Evolutionary conservation across 2,888 invertebrate genomes (phyloP).

Genomic region (Pollenia griseotomentosa): DNA sequence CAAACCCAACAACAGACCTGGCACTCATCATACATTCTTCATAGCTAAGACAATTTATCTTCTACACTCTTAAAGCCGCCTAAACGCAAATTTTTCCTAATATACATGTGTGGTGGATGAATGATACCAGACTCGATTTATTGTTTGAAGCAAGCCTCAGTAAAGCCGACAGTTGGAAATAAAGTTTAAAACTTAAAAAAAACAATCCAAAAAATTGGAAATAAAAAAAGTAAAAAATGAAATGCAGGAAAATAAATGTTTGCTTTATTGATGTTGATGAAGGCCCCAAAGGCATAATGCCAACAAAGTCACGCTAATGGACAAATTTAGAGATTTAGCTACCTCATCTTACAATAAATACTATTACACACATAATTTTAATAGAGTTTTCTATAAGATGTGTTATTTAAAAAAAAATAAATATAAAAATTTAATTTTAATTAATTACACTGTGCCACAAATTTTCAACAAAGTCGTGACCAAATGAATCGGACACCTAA

Average conservation of each 20-base stretch:
- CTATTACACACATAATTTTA: neutral
- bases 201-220: conserved; percentile 25
- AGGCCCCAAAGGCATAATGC: conserved; percentile 68
- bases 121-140: conserved; percentile 44
- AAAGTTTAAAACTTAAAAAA: conserved; percentile 48
- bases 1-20: conserved; percentile 7
- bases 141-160: conserved; percentile 31
- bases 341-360: conserved; percentile 52
- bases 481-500: too few relatives aligned
- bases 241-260: conserved; percentile 44
- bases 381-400: neutral
- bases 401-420: conserved; percentile 14
- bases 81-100: conserved; percentile 40
- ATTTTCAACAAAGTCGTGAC: too few relatives aligned
- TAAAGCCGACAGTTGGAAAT: conserved; percentile 64
- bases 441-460: too few relatives aligned
- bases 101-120: conserved; percentile 33
- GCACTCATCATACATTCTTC: conserved; percentile 26
- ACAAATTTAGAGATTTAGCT: conserved; percentile 70
- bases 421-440: too few relatives aligned
- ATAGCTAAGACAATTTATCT: conserved; percentile 46
- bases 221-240: conserved; percentile 14
- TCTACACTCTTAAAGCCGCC: conserved; percentile 51
- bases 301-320: conserved; percentile 72
- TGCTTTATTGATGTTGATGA: conserved; percentile 58